A percentile compares a stretch with the other conserved stretches of the same genome.
Conservation (phyloP, 2,888 invertebrate genomes). For the Sphaerolaimus hirsutus region DNA sequence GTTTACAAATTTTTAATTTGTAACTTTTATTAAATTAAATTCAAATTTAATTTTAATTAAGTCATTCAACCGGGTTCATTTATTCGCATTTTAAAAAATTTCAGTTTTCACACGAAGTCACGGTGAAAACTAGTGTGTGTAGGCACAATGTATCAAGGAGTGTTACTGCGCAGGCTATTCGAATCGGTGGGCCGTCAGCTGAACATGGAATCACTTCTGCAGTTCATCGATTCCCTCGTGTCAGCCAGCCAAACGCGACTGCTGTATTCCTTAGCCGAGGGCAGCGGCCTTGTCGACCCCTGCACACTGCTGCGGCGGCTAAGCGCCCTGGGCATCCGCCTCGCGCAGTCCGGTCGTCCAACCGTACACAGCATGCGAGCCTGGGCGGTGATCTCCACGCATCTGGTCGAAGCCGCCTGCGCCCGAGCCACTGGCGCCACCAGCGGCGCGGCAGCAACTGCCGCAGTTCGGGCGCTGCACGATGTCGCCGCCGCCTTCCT, state of each 20-base stretch:
- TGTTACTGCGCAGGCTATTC: constrained; percentile 41
- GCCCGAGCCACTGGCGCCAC: no score
- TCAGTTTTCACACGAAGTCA: no score
- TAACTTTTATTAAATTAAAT: no score
- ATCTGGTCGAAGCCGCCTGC: constrained; percentile 78
- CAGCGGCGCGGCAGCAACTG: no score
- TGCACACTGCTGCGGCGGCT: constrained; percentile 47
- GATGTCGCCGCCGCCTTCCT: no score
- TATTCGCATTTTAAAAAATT: no score
- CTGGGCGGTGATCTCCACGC: constrained; percentile 73
- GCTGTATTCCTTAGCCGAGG: constrained; percentile 17
- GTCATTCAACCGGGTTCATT: no score
- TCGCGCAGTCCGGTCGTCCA: constrained; percentile 60
- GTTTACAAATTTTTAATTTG: no score
- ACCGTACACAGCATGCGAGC: constrained; percentile 65
- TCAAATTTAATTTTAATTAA: no score
- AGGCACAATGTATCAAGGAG: no score
- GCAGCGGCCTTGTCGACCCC: constrained; percentile 4
- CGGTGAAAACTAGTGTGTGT: no score
- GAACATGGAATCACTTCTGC: constrained; percentile 55
- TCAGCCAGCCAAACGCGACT: constrained; percentile 60
- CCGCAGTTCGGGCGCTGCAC: no score
- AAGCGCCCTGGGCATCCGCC: constrained; percentile 62
- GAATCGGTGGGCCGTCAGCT: constrained; percentile 63
- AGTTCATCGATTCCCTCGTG: constrained; percentile 56